A percentile compares a stretch with the other conserved stretches of the same genome.
phyloP scores from a whole-genome alignment of 23 tunicate species.

The Halocynthia roretzi region DNA sequence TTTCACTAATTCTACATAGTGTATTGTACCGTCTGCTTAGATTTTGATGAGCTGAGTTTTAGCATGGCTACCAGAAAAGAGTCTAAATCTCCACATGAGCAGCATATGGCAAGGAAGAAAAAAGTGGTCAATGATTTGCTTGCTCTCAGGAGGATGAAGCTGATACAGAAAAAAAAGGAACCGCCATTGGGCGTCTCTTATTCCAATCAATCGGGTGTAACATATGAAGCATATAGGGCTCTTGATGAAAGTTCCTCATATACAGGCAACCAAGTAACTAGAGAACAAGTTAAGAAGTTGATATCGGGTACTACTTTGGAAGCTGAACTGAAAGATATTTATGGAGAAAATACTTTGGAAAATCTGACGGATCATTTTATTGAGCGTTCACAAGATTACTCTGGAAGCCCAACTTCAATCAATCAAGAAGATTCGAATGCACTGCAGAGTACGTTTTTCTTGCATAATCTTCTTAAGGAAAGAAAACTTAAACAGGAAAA shows the following conservation, averaged over 20 bases:
- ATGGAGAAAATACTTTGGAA: constrained; percentile 28
- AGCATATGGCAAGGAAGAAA: constrained; percentile 54
- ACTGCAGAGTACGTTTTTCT: constrained; percentile 14
- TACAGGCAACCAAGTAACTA: neutral
- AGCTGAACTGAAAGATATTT: constrained; percentile 27
- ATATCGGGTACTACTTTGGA: constrained; percentile 31
- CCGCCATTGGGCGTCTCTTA: neutral
- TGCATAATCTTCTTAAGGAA: constrained; percentile 29
- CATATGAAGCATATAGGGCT: constrained; percentile 14
- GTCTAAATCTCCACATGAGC: neutral
- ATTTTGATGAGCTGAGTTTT: too few relatives aligned
- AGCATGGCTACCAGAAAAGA: too few relatives aligned
- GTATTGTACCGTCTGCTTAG: too few relatives aligned
- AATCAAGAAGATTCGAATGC: neutral
- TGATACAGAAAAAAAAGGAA: constrained; percentile 17
- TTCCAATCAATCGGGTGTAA: neutral
- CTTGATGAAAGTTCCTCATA: neutral
- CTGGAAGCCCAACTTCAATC: neutral
- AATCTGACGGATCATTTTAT: constrained; percentile 36
- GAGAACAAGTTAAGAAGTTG: constrained; percentile 18
- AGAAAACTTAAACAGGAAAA: constrained; percentile 12
- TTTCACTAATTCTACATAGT: too few relatives aligned
- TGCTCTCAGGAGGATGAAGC: constrained; percentile 70
- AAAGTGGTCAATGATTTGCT: constrained; percentile 54
- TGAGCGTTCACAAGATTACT: constrained; percentile 5